Evolutionary conservation across 2,797 vertebrate species (phyloP).

Genomic region (Odontamblyopus rebecca): DNA sequence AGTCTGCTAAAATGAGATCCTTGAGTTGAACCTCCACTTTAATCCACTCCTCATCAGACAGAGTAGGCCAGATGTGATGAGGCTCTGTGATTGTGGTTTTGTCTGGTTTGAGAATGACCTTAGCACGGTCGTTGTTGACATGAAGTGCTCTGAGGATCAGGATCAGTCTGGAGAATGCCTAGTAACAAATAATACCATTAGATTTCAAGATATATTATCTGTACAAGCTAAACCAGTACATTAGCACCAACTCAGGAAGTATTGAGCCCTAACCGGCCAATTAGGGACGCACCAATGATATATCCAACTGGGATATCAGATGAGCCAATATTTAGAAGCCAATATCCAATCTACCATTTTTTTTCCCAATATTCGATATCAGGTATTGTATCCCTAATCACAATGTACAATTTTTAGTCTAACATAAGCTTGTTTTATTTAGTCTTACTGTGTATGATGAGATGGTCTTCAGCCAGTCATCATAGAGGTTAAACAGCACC

Average conservation of each 20-base stretch:
- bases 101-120: slow-evolving; percentile 98
- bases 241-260: slow-evolving; percentile 11
- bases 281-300: too few species aligned
- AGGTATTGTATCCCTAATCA: neutral
- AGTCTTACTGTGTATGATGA: slow-evolving; percentile 94
- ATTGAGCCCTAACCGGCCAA: too few species aligned
- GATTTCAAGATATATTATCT: slow-evolving; percentile 11
- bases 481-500: slow-evolving; percentile 99
- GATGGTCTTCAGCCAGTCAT: slow-evolving; percentile 99
- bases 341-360: too few species aligned
- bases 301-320: too few species aligned
- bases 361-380: too few species aligned
- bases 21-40: slow-evolving; percentile 99
- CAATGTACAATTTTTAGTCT: neutral
- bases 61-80: slow-evolving; percentile 98
- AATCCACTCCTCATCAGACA: slow-evolving; percentile 99
- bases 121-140: slow-evolving; percentile 96
- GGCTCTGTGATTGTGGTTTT: slow-evolving; percentile 98
- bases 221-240: neutral
- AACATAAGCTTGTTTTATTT: neutral
- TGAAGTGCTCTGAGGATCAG: slow-evolving; percentile 95
- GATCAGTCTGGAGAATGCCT: slow-evolving; percentile 99
- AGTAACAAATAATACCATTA: slow-evolving; percentile 21
- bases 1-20: slow-evolving; percentile 97
- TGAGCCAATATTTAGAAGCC: too few species aligned